These are phyloP conservation scores for Aplysina aerophoba DNA, from an alignment of 37 sponge, comb jelly and placozoan species.

Conservation along the genomic window DNA sequence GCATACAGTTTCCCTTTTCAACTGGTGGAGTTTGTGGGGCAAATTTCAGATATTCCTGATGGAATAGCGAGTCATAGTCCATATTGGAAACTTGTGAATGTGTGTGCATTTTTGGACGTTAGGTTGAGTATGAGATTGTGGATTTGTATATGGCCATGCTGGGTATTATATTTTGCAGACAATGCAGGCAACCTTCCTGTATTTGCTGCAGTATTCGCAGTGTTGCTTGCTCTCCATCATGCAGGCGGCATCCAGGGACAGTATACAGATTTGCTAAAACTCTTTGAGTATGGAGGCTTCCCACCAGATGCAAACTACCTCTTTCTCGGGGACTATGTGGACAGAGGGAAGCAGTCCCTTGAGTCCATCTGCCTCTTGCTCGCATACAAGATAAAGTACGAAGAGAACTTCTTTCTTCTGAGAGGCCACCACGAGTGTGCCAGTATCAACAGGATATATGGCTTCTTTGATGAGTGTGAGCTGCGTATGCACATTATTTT, in stretches of 20 bases:
- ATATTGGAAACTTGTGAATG: too few species aligned
- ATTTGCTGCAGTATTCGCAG: too few species aligned
- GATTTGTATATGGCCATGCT: too few species aligned
- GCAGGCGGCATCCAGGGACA: constrained; percentile 98
- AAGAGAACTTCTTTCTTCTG: constrained; percentile 98
- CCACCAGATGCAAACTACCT: constrained; percentile 99
- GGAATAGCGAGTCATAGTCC: too few species aligned
- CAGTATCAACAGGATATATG: constrained; percentile 98
- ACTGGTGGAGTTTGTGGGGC: too few species aligned
- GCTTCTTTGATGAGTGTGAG: constrained; percentile 99
- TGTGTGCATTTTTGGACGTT: too few species aligned
- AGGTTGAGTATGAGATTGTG: too few species aligned
- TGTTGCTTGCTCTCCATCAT: too few species aligned
- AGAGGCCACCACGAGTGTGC: constrained; percentile 99
- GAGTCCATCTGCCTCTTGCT: constrained; percentile 97
- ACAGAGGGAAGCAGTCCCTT: constrained; percentile 97
- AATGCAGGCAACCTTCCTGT: too few species aligned
- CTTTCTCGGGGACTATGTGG: constrained; percentile 98
- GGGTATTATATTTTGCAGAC: too few species aligned
- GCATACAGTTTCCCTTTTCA: too few species aligned
- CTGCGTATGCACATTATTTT: not conserved
- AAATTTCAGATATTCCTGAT: too few species aligned
- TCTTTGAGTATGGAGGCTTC: constrained; percentile 98
- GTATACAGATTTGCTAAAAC: constrained; percentile 90
- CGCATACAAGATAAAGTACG: constrained; percentile 99